phyloP scores from a whole-genome alignment of 2,888 invertebrate species.

The Leptopilina syphax region DNA sequence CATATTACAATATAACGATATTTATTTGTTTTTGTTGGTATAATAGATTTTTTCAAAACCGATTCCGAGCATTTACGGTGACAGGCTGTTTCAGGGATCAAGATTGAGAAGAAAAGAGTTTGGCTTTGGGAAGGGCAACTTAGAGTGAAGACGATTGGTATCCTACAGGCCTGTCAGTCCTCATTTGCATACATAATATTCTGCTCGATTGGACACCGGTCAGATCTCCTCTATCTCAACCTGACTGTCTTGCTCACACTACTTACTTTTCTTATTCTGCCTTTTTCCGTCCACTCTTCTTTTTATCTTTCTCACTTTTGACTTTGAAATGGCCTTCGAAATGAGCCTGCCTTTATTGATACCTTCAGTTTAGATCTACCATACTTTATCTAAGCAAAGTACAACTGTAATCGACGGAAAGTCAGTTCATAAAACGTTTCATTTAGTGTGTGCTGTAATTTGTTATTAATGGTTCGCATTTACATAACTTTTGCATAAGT shows the following conservation, averaged over 20 bases:
- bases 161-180: slow-evolving; percentile 73
- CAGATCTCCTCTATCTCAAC: slow-evolving; percentile 57
- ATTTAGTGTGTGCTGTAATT: too few species aligned
- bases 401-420: slow-evolving; percentile 6
- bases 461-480: too few species aligned
- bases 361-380: slow-evolving; percentile 3
- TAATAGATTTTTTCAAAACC: slow-evolving; percentile 70
- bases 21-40: slow-evolving; percentile 69
- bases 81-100: slow-evolving; percentile 39
- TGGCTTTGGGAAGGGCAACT: slow-evolving; percentile 64
- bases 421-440: not conserved
- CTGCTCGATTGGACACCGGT: slow-evolving; percentile 75
- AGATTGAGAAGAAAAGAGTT: slow-evolving; percentile 63
- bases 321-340: slow-evolving; percentile 13
- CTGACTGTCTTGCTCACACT: slow-evolving; percentile 31
- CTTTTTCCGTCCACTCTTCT: too few species aligned
- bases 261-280: too few species aligned
- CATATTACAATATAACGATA: slow-evolving; percentile 74
- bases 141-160: slow-evolving; percentile 58
- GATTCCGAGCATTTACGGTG: slow-evolving; percentile 54
- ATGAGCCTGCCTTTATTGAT: slow-evolving; percentile 27
- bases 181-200: slow-evolving; percentile 77
- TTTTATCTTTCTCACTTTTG: slow-evolving; percentile 46
- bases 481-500: too few species aligned
- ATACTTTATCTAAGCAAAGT: not conserved